Percentiles rank a stretch among this genome's conserved stretches.
Evolutionary conservation across 2,888 invertebrate species (phyloP).

Genomic region (Autographa pulchrina): DNA sequence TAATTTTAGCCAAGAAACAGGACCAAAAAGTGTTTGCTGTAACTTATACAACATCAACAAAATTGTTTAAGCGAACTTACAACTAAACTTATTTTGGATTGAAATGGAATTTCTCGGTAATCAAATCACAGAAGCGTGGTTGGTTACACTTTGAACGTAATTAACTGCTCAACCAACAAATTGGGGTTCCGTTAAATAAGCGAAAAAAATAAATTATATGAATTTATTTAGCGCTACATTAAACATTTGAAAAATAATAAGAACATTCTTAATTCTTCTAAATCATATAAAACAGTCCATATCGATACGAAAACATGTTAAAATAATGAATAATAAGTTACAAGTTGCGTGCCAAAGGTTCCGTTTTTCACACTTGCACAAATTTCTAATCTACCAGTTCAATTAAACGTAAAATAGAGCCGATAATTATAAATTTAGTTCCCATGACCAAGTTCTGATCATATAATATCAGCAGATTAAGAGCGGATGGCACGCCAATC

Average conservation of each 20-base stretch:
- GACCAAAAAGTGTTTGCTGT: background rate
- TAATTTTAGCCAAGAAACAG: background rate
- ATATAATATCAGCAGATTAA: constrained; percentile 23
- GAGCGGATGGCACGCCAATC: constrained; percentile 27
- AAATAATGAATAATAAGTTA: too few relatives aligned
- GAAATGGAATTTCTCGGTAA: background rate
- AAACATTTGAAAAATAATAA: background rate
- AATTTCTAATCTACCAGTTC: background rate
- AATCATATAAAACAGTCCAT: too few relatives aligned
- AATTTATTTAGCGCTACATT: background rate
- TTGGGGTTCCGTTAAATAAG: constrained; percentile 12
- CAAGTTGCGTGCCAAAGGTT: too few relatives aligned
- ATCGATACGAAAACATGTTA: too few relatives aligned
- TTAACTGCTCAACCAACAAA: constrained; percentile 20
- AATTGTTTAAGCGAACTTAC: background rate
- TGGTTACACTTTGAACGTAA: background rate
- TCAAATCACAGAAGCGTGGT: background rate
- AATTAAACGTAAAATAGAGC: constrained; percentile 1
- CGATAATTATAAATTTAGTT: constrained; percentile 20
- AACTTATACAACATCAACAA: background rate
- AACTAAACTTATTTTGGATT: background rate
- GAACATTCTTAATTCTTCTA: too few relatives aligned
- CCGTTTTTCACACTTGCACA: background rate
- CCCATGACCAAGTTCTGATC: constrained; percentile 21
- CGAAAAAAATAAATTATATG: constrained; percentile 11